Conservation (phyloP, 2,888 invertebrate genomes). For the Agrotis clavis region DNA sequence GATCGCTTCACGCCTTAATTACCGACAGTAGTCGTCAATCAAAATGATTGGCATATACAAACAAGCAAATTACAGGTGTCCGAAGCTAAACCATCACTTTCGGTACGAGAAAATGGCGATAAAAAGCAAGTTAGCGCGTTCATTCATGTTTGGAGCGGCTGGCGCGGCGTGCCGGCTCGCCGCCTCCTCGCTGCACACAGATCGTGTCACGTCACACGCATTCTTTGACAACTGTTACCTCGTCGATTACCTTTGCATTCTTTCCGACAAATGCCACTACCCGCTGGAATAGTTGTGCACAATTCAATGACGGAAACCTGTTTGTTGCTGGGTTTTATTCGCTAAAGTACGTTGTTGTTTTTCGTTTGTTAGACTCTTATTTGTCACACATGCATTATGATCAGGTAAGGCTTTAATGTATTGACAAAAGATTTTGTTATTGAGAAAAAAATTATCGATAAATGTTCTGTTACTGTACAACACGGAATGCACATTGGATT, state of each 20-base stretch:
- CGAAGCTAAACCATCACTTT: slow-evolving; percentile 80
- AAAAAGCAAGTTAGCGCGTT: slow-evolving; percentile 83
- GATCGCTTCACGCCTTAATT: slow-evolving; percentile 50
- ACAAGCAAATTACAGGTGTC: slow-evolving; percentile 87
- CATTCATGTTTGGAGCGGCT: slow-evolving; percentile 73
- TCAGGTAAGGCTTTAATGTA: background rate
- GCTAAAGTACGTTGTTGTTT: background rate
- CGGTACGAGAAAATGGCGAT: slow-evolving; percentile 81
- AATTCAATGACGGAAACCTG: slow-evolving; percentile 44
- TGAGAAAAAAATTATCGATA: background rate
- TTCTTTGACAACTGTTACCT: slow-evolving; percentile 83
- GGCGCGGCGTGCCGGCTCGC: slow-evolving; percentile 50
- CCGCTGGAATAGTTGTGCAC: slow-evolving; percentile 33
- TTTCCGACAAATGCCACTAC: slow-evolving; percentile 50
- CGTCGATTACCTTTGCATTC: slow-evolving; percentile 75
- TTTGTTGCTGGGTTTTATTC: background rate
- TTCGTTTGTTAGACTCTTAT: background rate
- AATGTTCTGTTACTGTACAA: background rate
- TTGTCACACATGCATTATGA: slow-evolving; percentile 1
- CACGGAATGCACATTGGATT: slow-evolving; percentile 6
- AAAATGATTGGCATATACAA: slow-evolving; percentile 77
- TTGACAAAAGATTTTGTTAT: background rate
- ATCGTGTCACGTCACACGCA: slow-evolving; percentile 78
- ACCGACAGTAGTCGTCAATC: slow-evolving; percentile 67
- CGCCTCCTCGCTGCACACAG: slow-evolving; percentile 58